These are phyloP conservation scores for Macrotrachela quadricornifera DNA, from an alignment of 1,140 invertebrate genomes.

Conservation along the genomic window DNA sequence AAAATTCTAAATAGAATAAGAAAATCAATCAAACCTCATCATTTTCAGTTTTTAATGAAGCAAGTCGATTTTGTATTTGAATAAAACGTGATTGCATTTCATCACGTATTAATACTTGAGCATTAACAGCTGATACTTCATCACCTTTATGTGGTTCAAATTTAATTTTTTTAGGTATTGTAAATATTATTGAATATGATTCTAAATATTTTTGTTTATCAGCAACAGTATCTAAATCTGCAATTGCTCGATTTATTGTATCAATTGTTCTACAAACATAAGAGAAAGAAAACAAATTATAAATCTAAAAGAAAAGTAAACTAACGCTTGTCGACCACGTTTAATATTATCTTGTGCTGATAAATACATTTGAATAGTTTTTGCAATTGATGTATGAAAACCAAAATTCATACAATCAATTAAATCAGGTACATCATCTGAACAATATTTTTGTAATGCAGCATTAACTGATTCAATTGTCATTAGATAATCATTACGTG, in stretches of 20 bases:
- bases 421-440: slow-evolving; percentile 79
- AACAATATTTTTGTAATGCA: slow-evolving; percentile 83
- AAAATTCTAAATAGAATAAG: too few relatives aligned
- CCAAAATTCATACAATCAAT: slow-evolving; percentile 84
- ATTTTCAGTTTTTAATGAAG: slow-evolving; percentile 57
- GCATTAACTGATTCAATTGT: slow-evolving; percentile 83
- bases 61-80: slow-evolving; percentile 55
- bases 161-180: slow-evolving; percentile 76
- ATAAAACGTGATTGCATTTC: slow-evolving; percentile 41
- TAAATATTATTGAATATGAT: slow-evolving; percentile 59
- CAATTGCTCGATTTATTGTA: slow-evolving; percentile 47
- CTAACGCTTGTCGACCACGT: slow-evolving; percentile 41
- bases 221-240: slow-evolving; percentile 54
- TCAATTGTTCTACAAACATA: slow-evolving; percentile 42
- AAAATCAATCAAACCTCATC: slow-evolving; percentile 40
- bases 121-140: slow-evolving; percentile 33
- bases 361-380: slow-evolving; percentile 55
- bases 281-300: too few relatives aligned
- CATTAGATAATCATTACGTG: slow-evolving; percentile 77
- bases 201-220: slow-evolving; percentile 77
- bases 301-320: too few relatives aligned
- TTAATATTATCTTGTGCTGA: slow-evolving; percentile 56
- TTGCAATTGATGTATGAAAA: slow-evolving; percentile 59
- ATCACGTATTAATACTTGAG: slow-evolving; percentile 11
- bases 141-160: slow-evolving; percentile 55